Base-by-base conservation (phyloP, 2,888 invertebrate species). In the Drosophila anomalata region DNA sequence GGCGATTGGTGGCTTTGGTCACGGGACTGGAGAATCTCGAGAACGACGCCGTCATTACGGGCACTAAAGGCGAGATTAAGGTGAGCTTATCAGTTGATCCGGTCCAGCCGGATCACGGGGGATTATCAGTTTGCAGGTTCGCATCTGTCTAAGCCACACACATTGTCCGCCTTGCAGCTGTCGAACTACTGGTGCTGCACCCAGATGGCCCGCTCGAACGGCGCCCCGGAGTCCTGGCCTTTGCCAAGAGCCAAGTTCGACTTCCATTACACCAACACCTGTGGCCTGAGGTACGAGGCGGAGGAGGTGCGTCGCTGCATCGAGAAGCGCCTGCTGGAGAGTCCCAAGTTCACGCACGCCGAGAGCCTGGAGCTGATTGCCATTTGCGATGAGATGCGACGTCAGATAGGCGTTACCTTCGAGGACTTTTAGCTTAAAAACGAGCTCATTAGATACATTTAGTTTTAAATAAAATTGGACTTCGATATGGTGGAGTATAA, bases 221-320 rank as follows among this genome's bases (percentile, higher is more conserved):
- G 93, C 0, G 93, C 92, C 78, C 93, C 92, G 66, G 93, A 93
- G 36, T 93, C 94, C 67, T 94, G 94, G 92, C 92, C 94, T 9
- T 87, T 96, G 51, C 96, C 96, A 0, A 39, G 17, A 2, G 93
- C 93, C 5, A 92, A 93, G 62, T 92, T 78, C 22, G 84, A 92
- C 72, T 94, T 94, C 77, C 94, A 95, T 89, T 95, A 94, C 88
- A 91, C 92, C 62, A 96, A 96, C 86, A 95, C 95, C 76, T 94
- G 94, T 12, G 96, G 96, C 0, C 92, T 97, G 42, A 92, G 93
- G 67, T 96, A 95, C 87, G 94, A 96, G 91, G 96, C 96, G 46
- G 93, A 94, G 75, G 96, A 96, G 91, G 96, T 95, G 57, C 93
- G 95, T 79, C 92, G 93, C 55, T 96, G 96, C 83, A 93, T 97